phyloP scores from a whole-genome alignment of 92 coral and sea anemone genomes.

The Plumapathes pennacea region DNA sequence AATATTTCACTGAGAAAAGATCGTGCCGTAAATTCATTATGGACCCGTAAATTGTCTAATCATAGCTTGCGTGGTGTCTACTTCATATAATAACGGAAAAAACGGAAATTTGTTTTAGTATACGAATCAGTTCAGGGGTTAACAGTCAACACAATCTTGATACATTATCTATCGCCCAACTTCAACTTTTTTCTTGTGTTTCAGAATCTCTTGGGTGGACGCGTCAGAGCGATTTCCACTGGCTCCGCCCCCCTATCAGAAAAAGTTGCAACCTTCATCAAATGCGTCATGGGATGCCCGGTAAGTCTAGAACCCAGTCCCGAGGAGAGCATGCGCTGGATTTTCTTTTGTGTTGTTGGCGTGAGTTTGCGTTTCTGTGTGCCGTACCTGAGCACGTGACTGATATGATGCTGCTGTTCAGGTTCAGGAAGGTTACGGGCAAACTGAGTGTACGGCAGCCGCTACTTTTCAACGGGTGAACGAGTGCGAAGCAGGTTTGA shows the following conservation, averaged over 20 bases:
- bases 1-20: too few relatives aligned
- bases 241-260: slow-evolving; percentile 97
- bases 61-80: not conserved
- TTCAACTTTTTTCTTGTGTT: not conserved
- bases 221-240: slow-evolving; percentile 68
- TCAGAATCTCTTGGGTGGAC: slow-evolving; percentile 86
- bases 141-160: too few relatives aligned
- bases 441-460: slow-evolving; percentile 87
- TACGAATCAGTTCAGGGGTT: too few relatives aligned
- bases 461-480: slow-evolving; percentile 77
- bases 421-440: slow-evolving; percentile 91
- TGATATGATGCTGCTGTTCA: slow-evolving; percentile 5
- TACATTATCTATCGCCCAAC: too few relatives aligned
- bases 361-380: too few relatives aligned
- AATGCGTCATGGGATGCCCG: slow-evolving; percentile 90
- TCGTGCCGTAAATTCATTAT: too few relatives aligned
- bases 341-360: too few relatives aligned
- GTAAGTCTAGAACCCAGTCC: too few relatives aligned
- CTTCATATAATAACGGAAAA: too few relatives aligned
- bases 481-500: slow-evolving; percentile 73
- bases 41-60: not conserved
- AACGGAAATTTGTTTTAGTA: too few relatives aligned
- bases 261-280: slow-evolving; percentile 78
- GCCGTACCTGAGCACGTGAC: not conserved
- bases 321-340: too few relatives aligned